phyloP scores from a whole-genome alignment of 2,888 invertebrate species.

The Mythimna vitellina region DNA sequence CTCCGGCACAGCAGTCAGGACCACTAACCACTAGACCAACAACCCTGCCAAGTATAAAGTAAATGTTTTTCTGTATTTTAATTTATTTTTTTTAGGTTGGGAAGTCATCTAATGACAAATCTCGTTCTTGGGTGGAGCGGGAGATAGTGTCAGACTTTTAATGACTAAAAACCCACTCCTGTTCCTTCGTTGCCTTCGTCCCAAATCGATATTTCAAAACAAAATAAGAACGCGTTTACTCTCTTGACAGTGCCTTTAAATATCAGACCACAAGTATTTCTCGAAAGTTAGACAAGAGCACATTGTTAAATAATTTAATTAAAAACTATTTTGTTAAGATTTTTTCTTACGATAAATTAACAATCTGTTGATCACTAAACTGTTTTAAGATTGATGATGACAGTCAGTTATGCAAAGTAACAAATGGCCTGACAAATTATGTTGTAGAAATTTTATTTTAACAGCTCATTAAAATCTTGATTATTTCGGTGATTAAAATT shows the following conservation, averaged over 20 bases:
- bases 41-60: no score
- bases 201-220: no score
- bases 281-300: conserved; percentile 16
- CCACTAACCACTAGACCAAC: no score
- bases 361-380: conserved; percentile 24
- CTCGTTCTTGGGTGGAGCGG: no score
- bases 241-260: conserved; percentile 8
- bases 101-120: no score
- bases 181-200: no score
- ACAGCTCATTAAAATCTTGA: conserved; percentile 22
- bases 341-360: conserved; percentile 16
- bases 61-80: no score
- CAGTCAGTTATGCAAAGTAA: conserved; percentile 38
- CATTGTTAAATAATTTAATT: conserved; percentile 35
- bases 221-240: conserved; percentile 10
- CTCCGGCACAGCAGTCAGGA: no score
- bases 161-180: no score
- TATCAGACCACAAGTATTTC: not conserved
- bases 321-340: conserved; percentile 31
- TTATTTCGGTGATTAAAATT: conserved; percentile 2
- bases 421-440: conserved; percentile 35
- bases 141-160: no score
- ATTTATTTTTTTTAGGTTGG: no score
- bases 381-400: conserved; percentile 50
- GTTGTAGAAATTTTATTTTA: conserved; percentile 1